These are phyloP conservation scores for Temnothorax unifasciatus DNA, from an alignment of 2,888 invertebrate species.

Conservation along the genomic window DNA sequence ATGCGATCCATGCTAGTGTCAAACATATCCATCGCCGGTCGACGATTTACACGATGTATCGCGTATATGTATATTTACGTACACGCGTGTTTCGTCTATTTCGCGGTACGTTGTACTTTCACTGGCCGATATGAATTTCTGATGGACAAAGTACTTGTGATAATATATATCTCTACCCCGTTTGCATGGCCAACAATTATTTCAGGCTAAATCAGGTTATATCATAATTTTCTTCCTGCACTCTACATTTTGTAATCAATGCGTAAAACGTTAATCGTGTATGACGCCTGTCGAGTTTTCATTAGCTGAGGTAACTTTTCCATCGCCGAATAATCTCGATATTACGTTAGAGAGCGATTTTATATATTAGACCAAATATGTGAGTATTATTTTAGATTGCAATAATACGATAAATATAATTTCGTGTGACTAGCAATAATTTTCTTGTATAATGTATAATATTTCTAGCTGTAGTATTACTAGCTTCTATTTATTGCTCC, in stretches of 20 bases:
- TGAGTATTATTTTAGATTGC: not conserved
- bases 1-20: slow-evolving; percentile 26
- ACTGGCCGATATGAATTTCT: slow-evolving; percentile 37
- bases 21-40: slow-evolving; percentile 26
- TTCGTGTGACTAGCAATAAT: not conserved
- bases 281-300: slow-evolving; percentile 33
- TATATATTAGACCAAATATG: not conserved
- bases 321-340: slow-evolving; percentile 25
- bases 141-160: slow-evolving; percentile 8
- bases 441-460: slow-evolving; percentile 12
- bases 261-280: slow-evolving; percentile 32
- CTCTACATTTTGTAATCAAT: not conserved
- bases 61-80: not conserved
- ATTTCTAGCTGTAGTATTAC: not conserved
- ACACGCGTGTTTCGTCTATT: slow-evolving; percentile 23
- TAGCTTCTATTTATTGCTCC: not conserved
- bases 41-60: slow-evolving; percentile 34
- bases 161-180: slow-evolving; percentile 12
- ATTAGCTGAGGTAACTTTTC: slow-evolving; percentile 35
- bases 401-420: slow-evolving; percentile 16
- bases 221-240: slow-evolving; percentile 32
- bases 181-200: slow-evolving; percentile 25
- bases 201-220: slow-evolving; percentile 26
- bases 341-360: not conserved
- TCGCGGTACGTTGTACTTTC: slow-evolving; percentile 38